phyloP scores from a whole-genome alignment of 2,113 vertebrate genomes.

The Saguinus imperator region DNA sequence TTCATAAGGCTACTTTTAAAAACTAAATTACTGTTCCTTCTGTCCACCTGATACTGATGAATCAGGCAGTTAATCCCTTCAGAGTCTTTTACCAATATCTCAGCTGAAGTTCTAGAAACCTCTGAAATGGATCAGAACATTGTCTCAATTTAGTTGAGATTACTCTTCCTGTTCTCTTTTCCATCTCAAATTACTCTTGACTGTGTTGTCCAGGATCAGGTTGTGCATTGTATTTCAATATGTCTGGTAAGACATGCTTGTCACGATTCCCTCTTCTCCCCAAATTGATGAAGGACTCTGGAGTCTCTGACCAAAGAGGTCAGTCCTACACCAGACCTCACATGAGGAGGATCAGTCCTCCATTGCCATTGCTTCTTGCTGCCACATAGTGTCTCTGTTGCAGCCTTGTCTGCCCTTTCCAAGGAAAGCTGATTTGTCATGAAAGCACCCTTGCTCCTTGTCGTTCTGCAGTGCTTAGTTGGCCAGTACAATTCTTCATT shows the following conservation, averaged over 20 bases:
- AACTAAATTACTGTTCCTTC: neutral
- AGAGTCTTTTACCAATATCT: neutral
- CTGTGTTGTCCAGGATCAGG: neutral
- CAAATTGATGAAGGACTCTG: neutral
- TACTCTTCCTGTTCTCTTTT: neutral
- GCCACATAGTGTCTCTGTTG: neutral
- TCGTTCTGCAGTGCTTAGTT: neutral
- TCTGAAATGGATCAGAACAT: neutral
- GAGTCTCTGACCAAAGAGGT: neutral
- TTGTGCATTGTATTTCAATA: neutral
- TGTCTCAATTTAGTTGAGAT: slow-evolving; percentile 28
- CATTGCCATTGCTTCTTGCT: neutral
- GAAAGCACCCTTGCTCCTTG: neutral
- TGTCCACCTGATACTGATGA: neutral
- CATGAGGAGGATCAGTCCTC: neutral
- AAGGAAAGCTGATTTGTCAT: neutral
- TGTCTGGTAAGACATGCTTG: neutral
- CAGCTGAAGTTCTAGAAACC: neutral
- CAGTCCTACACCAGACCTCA: neutral
- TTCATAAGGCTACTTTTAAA: neutral
- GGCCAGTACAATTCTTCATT: neutral
- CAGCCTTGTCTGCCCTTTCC: neutral
- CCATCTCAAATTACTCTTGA: neutral
- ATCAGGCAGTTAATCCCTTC: neutral
- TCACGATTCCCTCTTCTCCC: neutral